A percentile compares a stretch with the other conserved stretches of the same genome.
phyloP scores from a whole-genome alignment of 2,797 vertebrate genomes.

The Chanos chanos region DNA sequence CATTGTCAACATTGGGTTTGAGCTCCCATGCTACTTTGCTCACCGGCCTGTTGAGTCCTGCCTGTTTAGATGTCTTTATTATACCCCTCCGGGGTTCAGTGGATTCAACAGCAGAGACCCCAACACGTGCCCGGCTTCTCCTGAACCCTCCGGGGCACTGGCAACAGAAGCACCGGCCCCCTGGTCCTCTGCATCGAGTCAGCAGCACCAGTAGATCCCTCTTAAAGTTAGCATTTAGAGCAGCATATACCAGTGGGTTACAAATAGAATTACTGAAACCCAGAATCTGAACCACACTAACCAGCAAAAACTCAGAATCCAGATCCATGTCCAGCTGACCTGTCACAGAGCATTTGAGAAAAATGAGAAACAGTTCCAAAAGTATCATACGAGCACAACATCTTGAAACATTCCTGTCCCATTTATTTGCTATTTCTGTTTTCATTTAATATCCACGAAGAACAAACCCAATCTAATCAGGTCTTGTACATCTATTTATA shows the following conservation, averaged over 20 bases:
- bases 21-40: slow-evolving; percentile 42
- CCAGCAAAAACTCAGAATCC: slow-evolving; percentile 45
- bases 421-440: no score
- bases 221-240: slow-evolving; percentile 52
- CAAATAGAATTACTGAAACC: slow-evolving; percentile 55
- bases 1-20: not conserved
- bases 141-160: not conserved
- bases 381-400: no score
- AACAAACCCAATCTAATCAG: no score
- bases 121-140: slow-evolving; percentile 26
- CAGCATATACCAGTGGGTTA: slow-evolving; percentile 50
- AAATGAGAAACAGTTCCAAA: not conserved
- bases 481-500: no score
- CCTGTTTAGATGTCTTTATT: slow-evolving; percentile 9
- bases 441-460: no score
- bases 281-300: slow-evolving; percentile 49
- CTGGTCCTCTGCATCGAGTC: not conserved
- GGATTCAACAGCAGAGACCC: slow-evolving; percentile 21
- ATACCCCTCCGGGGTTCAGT: not conserved
- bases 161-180: not conserved
- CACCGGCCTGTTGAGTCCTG: slow-evolving; percentile 16
- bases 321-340: slow-evolving; percentile 41
- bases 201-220: slow-evolving; percentile 40
- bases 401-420: no score
- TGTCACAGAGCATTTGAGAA: not conserved